Evolutionary conservation across 2,797 vertebrate species (phyloP).

Genomic region (Buceros bicornis): DNA sequence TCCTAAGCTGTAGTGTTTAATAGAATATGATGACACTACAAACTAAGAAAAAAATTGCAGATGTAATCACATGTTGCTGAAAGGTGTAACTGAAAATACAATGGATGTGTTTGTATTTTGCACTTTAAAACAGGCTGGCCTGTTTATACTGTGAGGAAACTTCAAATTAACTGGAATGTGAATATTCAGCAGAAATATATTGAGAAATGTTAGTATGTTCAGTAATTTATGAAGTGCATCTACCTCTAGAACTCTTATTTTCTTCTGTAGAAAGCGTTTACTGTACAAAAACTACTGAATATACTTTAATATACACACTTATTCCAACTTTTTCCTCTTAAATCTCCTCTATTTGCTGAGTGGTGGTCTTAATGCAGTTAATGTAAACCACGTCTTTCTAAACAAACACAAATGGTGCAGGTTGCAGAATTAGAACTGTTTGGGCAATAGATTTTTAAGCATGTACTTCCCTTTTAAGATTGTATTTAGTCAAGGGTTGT

Average conservation of each 20-base stretch:
- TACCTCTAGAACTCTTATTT: not conserved
- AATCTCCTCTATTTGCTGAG: not conserved
- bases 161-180: not conserved
- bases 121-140: not conserved
- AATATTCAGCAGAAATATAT: not conserved
- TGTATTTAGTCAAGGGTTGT: not conserved
- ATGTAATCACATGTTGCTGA: not conserved
- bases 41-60: not conserved
- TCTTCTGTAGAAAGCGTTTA: not conserved
- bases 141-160: not conserved
- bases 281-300: not conserved
- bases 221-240: not conserved
- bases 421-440: not conserved
- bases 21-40: not conserved
- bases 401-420: not conserved
- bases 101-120: not conserved
- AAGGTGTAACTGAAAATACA: not conserved
- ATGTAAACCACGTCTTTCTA: not conserved
- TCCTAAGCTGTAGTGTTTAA: not conserved
- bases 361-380: not conserved
- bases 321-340: not conserved
- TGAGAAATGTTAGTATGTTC: not conserved
- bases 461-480: not conserved
- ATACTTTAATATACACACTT: not conserved
- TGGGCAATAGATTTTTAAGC: not conserved